phyloP scores from a whole-genome alignment of 1,140 invertebrate species.

The Nylanderia fulva region DNA sequence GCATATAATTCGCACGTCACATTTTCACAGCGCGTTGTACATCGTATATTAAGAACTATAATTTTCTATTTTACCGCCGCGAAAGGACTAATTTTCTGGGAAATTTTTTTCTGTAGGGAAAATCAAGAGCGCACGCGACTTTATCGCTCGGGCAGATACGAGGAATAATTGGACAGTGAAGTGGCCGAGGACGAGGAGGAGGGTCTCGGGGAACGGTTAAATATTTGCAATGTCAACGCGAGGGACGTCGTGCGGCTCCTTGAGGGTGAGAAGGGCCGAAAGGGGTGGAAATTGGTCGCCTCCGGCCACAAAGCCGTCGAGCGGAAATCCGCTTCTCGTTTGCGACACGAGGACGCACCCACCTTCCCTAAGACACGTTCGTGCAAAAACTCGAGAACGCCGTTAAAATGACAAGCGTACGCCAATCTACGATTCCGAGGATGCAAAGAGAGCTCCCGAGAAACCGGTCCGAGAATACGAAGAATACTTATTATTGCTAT shows the following conservation, averaged over 20 bases:
- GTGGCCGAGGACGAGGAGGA: slow-evolving; percentile 37
- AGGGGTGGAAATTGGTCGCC: slow-evolving; percentile 57
- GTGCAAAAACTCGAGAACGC: slow-evolving; percentile 13
- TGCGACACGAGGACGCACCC: slow-evolving; percentile 42
- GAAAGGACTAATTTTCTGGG: neutral
- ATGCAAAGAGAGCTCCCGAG: neutral
- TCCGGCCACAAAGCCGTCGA: slow-evolving; percentile 53
- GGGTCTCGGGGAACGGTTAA: slow-evolving; percentile 31
- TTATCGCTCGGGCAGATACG: slow-evolving; percentile 26
- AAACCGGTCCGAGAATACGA: neutral
- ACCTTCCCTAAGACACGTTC: slow-evolving; percentile 1
- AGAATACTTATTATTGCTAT: neutral
- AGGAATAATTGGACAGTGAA: slow-evolving; percentile 57
- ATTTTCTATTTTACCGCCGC: neutral
- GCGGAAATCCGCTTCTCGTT: slow-evolving; percentile 57
- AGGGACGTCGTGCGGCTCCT: slow-evolving; percentile 15
- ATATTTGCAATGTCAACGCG: slow-evolving; percentile 62
- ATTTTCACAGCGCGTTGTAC: neutral
- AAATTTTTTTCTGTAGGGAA: neutral
- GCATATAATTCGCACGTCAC: neutral
- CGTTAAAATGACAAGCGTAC: slow-evolving; percentile 32
- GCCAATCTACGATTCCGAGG: neutral
- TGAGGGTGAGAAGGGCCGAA: neutral
- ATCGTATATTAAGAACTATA: neutral
- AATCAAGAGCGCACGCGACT: slow-evolving; percentile 15